Conservation (phyloP, 2,113 vertebrate genomes). For the Macquaria ambigua region DNA sequence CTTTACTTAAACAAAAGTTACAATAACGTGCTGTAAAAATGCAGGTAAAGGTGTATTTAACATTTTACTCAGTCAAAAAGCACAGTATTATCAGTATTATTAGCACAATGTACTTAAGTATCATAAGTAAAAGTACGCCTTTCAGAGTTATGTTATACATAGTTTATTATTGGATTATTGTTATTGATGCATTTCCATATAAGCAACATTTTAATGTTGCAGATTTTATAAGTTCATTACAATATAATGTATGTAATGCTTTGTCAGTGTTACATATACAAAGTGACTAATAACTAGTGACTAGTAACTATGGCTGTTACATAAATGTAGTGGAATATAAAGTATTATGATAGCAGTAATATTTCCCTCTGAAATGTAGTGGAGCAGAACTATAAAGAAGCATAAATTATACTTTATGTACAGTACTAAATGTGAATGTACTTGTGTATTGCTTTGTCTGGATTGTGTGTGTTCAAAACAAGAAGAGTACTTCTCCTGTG, state of each 20-base stretch:
- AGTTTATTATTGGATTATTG: not conserved
- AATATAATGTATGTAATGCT: too few species aligned
- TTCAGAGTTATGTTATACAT: not conserved
- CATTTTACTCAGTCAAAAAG: not conserved
- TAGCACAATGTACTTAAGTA: not conserved
- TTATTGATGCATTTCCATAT: not conserved
- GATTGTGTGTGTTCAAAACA: not conserved
- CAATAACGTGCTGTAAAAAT: not conserved
- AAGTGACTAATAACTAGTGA: not conserved
- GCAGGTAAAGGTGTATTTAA: not conserved
- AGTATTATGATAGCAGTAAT: not conserved
- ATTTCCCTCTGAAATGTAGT: not conserved
- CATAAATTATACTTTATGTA: not conserved
- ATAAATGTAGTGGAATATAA: not conserved
- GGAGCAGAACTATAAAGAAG: not conserved
- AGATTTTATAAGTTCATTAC: not conserved
- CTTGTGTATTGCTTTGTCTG: not conserved
- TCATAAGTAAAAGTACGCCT: not conserved
- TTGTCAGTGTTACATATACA: not conserved
- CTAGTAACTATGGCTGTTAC: too few species aligned
- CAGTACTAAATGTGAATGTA: not conserved
- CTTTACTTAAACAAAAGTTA: not conserved
- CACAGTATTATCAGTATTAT: not conserved
- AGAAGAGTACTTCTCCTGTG: not conserved
- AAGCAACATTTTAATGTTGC: not conserved